Evolutionary conservation across 2,113 vertebrate genomes (phyloP).

Genomic region (Cervus canadensis): DNA sequence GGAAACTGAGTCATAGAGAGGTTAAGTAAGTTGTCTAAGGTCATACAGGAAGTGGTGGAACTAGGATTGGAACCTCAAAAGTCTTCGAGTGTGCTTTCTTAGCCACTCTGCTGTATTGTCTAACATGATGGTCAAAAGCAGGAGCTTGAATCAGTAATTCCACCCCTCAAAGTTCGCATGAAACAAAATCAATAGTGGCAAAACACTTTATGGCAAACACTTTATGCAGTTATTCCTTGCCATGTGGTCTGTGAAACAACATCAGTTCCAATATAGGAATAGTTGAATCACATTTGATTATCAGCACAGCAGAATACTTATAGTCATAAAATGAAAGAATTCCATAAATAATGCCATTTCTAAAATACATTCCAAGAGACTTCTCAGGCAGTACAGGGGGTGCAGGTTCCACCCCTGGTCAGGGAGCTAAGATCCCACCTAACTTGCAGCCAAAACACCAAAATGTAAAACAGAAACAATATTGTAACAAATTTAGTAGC

Average conservation of each 20-base stretch:
- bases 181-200: background rate
- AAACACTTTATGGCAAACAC: background rate
- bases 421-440: background rate
- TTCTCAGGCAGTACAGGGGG: background rate
- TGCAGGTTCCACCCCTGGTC: background rate
- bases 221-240: background rate
- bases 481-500: background rate
- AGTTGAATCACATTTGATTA: background rate
- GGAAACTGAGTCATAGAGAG: background rate
- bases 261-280: background rate
- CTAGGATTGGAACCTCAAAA: background rate
- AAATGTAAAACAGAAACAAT: background rate
- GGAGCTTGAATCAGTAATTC: background rate
- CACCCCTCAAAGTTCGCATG: background rate
- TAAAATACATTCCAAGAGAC: background rate
- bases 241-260: background rate
- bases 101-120: background rate
- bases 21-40: background rate
- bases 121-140: background rate
- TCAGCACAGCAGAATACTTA: background rate
- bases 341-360: background rate
- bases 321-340: background rate
- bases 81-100: background rate
- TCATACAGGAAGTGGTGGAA: background rate
- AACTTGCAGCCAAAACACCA: background rate